Percentiles rank a stretch among this genome's conserved stretches.
Conservation (phyloP, 2,797 vertebrate species). For the Heliangelus exortis region DNA sequence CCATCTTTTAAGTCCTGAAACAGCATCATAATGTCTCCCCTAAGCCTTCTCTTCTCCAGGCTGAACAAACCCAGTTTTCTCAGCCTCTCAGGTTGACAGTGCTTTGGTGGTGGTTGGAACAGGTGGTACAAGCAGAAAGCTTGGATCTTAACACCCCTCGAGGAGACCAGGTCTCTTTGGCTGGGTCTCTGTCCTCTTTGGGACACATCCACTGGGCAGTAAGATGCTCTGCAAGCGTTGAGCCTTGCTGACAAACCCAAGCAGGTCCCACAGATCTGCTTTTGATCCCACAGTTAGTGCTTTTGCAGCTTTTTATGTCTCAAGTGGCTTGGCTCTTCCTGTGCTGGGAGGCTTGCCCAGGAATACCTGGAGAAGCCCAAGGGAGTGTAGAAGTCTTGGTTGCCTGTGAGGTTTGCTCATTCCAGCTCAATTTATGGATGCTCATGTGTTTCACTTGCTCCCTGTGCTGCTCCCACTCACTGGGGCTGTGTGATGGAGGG, state of each 20-base stretch:
- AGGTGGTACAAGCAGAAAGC: background rate
- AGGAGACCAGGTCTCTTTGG: rapidly evolving
- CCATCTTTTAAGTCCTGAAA: too few species aligned
- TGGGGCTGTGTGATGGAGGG: background rate
- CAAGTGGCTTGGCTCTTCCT: background rate
- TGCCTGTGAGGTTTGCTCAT: background rate
- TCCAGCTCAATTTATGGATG: background rate
- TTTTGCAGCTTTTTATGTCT: background rate
- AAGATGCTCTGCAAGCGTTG: rapidly evolving
- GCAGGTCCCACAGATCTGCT: rapidly evolving
- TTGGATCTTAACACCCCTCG: background rate
- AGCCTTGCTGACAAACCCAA: background rate
- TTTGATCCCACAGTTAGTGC: background rate
- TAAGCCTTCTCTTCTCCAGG: too few species aligned
- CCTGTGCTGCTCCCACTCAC: rapidly evolving
- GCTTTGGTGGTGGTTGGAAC: background rate
- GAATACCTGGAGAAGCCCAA: background rate
- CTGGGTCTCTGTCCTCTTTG: background rate
- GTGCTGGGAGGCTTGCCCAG: background rate
- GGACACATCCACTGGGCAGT: background rate
- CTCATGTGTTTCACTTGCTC: rapidly evolving
- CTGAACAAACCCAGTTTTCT: too few species aligned
- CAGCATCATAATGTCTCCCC: too few species aligned
- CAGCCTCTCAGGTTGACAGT: too few species aligned
- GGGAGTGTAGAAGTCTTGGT: background rate